These are phyloP conservation scores for Sericinus montela DNA, from an alignment of 2,888 invertebrate genomes.

Conservation along the genomic window DNA sequence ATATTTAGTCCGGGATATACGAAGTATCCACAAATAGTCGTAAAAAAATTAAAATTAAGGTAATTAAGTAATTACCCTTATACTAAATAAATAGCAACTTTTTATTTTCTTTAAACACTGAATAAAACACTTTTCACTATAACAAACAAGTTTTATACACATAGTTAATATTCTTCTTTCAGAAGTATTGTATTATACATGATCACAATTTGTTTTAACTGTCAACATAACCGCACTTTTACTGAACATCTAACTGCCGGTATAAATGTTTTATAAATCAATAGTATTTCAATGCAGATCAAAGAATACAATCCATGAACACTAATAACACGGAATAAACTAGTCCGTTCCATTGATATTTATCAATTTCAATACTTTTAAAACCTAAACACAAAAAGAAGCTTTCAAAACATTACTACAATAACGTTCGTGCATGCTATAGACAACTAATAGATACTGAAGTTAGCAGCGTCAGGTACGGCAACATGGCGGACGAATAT, in stretches of 20 bases:
- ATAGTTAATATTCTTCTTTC: neutral
- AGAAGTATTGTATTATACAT: neutral
- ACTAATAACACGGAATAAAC: constrained; percentile 20
- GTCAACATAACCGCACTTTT: constrained; percentile 68
- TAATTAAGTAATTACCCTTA: neutral
- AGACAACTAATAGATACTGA: constrained; percentile 50
- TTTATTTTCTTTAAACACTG: neutral
- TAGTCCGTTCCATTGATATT: constrained; percentile 50
- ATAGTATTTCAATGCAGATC: constrained; percentile 21
- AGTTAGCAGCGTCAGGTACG: constrained; percentile 45
- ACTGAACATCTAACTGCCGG: constrained; percentile 29
- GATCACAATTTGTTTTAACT: constrained; percentile 37
- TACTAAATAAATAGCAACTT: neutral
- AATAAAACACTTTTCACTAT: constrained; percentile 3
- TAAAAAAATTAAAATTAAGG: neutral
- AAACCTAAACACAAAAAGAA: constrained; percentile 35
- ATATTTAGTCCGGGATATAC: neutral
- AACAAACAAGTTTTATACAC: neutral
- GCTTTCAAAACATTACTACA: constrained; percentile 64
- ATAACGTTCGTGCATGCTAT: constrained; percentile 51
- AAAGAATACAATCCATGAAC: constrained; percentile 23
- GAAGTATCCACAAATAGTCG: neutral
- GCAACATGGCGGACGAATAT: constrained; percentile 39
- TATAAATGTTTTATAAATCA: constrained; percentile 11
- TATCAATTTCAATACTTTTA: constrained; percentile 29